A percentile compares a stretch with the other conserved stretches of the same genome.
Conservation (phyloP, 2,888 invertebrate genomes). For the Drosophila paracracens region DNA sequence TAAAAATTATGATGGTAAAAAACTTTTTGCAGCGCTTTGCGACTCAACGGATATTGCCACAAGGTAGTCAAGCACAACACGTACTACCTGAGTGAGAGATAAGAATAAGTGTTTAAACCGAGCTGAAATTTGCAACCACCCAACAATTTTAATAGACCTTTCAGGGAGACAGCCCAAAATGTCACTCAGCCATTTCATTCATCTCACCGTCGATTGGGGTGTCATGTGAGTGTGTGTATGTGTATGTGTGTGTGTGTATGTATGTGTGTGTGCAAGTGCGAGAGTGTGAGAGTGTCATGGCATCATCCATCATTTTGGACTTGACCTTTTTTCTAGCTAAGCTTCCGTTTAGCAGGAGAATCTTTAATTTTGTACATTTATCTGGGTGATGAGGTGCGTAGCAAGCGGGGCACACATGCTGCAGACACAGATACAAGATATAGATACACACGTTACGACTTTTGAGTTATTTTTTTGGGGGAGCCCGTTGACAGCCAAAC, state of each 20-base stretch:
- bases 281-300: conserved; percentile 64
- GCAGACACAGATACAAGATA: conserved; percentile 45
- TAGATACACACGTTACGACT: conserved; percentile 50
- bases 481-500: conserved; percentile 71
- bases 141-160: conserved; percentile 58
- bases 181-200: conserved; percentile 75
- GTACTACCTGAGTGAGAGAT: conserved; percentile 70
- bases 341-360: conserved; percentile 77
- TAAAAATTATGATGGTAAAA: conserved; percentile 66
- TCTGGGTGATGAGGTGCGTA: conserved; percentile 58
- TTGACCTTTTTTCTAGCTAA: conserved; percentile 84
- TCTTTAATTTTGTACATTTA: conserved; percentile 79
- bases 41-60: conserved; percentile 69
- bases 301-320: conserved; percentile 85
- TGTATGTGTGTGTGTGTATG: conserved; percentile 5
- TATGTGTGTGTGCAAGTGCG: conserved; percentile 47
- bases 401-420: conserved; percentile 59
- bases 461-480: conserved; percentile 50
- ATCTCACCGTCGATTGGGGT: conserved; percentile 60
- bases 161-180: conserved; percentile 49
- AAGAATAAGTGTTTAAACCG: conserved; percentile 58
- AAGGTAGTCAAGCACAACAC: conserved; percentile 48
- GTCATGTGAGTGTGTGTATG: conserved; percentile 34
- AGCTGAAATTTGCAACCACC: conserved; percentile 54
- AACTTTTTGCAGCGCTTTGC: conserved; percentile 29